A percentile compares a stretch with the other conserved stretches of the same genome.
phyloP scores from a whole-genome alignment of 2,113 vertebrate genomes.

The Egretta garzetta region DNA sequence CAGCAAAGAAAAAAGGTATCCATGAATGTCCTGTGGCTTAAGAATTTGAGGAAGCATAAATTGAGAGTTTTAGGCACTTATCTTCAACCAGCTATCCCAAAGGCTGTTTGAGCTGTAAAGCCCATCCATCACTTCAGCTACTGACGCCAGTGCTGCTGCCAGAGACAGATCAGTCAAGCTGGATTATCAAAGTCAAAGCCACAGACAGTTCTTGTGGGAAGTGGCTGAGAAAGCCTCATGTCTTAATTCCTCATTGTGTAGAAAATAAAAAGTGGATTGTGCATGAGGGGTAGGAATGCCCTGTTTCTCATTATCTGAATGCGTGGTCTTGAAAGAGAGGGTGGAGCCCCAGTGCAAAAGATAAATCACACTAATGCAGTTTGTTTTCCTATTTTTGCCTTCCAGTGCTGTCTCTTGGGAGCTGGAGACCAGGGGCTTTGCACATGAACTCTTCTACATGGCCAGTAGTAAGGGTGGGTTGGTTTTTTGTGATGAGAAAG shows the following conservation, averaged over 20 bases:
- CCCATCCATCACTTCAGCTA: background rate
- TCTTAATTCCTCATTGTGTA: slow-evolving; percentile 6
- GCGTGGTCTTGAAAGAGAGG: background rate
- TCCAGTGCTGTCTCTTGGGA: background rate
- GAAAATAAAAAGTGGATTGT: slow-evolving; percentile 30
- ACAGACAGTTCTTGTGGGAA: slow-evolving; percentile 25
- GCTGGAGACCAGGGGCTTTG: background rate
- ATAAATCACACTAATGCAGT: background rate
- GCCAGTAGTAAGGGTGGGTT: background rate
- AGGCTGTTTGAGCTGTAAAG: background rate
- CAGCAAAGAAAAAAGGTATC: background rate
- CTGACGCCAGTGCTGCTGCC: background rate
- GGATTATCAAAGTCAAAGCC: slow-evolving; percentile 25
- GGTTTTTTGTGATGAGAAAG: background rate
- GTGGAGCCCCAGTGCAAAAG: background rate
- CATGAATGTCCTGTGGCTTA: background rate
- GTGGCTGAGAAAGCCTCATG: background rate
- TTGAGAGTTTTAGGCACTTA: background rate
- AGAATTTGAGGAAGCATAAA: background rate
- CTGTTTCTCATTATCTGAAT: slow-evolving; percentile 44
- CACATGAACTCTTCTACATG: rapidly evolving
- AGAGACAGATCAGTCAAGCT: slow-evolving; percentile 6
- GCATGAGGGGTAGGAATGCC: background rate
- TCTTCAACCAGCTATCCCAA: background rate
- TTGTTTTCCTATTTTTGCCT: background rate